Conservation (phyloP, 2,797 vertebrate species). For the Argya squamiceps region DNA sequence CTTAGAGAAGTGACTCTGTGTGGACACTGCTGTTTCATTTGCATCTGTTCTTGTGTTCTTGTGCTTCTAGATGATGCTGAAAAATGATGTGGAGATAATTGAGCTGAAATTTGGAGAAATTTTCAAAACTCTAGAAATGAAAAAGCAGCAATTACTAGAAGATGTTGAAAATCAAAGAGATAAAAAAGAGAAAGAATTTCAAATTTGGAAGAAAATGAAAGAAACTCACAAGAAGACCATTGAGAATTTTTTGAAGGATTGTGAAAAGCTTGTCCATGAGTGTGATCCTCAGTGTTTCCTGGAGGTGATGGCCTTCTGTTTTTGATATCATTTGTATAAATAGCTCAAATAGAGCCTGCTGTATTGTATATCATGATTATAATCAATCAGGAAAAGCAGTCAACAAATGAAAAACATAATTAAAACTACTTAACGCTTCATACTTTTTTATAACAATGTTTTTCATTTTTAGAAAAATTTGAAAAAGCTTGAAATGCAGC, state of each 20-base stretch:
- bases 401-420: neutral
- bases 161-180: slow-evolving; percentile 59
- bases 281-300: slow-evolving; percentile 71
- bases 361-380: neutral
- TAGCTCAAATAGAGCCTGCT: neutral
- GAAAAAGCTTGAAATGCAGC: neutral
- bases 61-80: slow-evolving; percentile 16
- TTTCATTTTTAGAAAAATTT: neutral
- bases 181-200: slow-evolving; percentile 54
- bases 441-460: neutral
- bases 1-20: neutral
- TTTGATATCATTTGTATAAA: neutral
- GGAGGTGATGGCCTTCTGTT: slow-evolving; percentile 56
- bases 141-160: slow-evolving; percentile 61
- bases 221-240: slow-evolving; percentile 63
- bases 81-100: slow-evolving; percentile 53
- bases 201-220: slow-evolving; percentile 70
- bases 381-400: neutral
- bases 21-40: neutral
- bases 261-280: slow-evolving; percentile 71
- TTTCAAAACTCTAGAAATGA: slow-evolving; percentile 58
- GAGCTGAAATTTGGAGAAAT: slow-evolving; percentile 61
- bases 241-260: slow-evolving; percentile 69
- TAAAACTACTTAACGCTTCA: neutral
- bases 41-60: neutral